Base-by-base conservation (phyloP, 2,113 vertebrate genomes). In the Paramormyrops kingsleyae region DNA sequence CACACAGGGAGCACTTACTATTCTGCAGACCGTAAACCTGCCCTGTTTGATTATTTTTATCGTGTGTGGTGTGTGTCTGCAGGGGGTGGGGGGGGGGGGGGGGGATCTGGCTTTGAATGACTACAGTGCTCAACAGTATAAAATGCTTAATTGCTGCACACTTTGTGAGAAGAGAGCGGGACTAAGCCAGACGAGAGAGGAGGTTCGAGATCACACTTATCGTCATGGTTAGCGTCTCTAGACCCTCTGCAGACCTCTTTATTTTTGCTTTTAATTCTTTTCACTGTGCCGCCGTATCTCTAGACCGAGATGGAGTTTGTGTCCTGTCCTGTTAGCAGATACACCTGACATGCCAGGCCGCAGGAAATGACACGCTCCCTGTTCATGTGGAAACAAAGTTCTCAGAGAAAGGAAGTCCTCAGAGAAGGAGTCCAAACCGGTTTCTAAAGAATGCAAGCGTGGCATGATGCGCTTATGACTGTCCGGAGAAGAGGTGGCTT, bases 211-310 rank as follows among this genome's bases (percentile, higher is more conserved):
- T 52, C 50, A 52, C 50, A 52, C 50, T 52, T 52, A 52, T 52
- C 17, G 17, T 52, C 13, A 17, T 1, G 15, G 93, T 92, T 93
- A 91, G 92, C 83, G 50, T 85, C 92, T 92, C 91, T 90, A 90
- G 90, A 90, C 93, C 94, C 91, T 92, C 94, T 52, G 91, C 91
- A 91, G 94, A 94, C 94, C 91, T 94, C 92, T 94, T 95, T 94
- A 93, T 94, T 87, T 35, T 87, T 87, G 1, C 12, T 3, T 53
- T 86, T 86, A 50, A 86, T 5, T 93, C 92, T 94, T 94, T 94
- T 94, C 93, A 92, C 92, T 95, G 93, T 94, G 88, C 93, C 90
- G 56, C 83, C 27, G 44, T 92, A 88, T 92, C 70, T 88, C 91
- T 95, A 94, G 93, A 94, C 39, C 21, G 2, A 59, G 87, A 44